A percentile compares a stretch with the other conserved stretches of the same genome.
Conservation (phyloP, 2,797 vertebrate species). For the Pyrocephalus nanus region DNA sequence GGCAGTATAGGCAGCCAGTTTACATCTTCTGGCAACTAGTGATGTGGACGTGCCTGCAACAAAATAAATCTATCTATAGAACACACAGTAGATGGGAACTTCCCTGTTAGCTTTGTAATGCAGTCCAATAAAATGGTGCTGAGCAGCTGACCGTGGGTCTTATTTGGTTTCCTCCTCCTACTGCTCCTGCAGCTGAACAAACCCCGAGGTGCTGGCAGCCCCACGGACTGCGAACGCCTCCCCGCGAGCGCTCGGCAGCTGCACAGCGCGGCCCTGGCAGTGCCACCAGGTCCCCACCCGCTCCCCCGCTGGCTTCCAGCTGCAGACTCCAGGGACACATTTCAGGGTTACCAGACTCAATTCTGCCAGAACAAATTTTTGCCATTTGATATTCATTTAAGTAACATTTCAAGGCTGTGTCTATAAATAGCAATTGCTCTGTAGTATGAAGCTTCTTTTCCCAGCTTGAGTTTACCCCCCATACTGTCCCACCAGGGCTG, state of each 20-base stretch:
- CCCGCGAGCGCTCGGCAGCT: accelerated
- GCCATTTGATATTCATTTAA: neutral
- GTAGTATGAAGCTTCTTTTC: neutral
- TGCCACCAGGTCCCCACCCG: accelerated
- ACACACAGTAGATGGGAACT: neutral
- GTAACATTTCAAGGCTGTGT: neutral
- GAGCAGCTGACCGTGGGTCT: neutral
- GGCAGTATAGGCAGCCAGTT: neutral
- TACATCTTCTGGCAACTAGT: neutral
- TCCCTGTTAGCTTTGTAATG: neutral
- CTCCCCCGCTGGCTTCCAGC: neutral
- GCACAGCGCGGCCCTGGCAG: accelerated
- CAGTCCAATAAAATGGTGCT: neutral
- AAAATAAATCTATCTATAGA: accelerated
- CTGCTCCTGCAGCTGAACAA: neutral
- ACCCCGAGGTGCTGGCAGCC: accelerated
- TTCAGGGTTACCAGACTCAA: accelerated
- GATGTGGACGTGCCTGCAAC: neutral
- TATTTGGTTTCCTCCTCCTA: neutral
- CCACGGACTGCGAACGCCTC: neutral
- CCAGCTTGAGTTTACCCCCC: neutral
- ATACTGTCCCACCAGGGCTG: neutral
- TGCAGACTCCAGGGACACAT: accelerated
- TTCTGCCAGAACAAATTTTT: neutral
- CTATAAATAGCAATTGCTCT: neutral